A percentile compares a stretch with the other conserved stretches of the same genome.
Conservation (phyloP, 2,888 invertebrate species). For the Drosophila multiciliata region DNA sequence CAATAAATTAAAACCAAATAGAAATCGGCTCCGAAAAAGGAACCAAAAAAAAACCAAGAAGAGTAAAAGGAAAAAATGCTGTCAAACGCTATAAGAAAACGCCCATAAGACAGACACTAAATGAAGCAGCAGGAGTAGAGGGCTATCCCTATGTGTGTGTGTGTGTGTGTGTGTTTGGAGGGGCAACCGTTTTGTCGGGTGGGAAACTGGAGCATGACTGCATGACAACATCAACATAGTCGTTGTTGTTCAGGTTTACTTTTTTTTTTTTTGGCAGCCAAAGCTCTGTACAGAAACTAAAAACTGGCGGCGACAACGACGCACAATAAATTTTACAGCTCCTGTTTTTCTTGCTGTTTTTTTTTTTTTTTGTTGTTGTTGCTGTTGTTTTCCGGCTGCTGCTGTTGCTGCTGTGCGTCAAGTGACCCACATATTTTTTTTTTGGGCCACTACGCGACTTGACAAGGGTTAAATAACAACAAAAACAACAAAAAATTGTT, state of each 20-base stretch:
- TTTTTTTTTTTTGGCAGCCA: constrained; percentile 44
- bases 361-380: constrained; percentile 22
- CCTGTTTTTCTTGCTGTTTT: constrained; percentile 32
- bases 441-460: constrained; percentile 65
- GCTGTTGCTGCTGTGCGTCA: constrained; percentile 58
- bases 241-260: constrained; percentile 36
- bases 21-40: constrained; percentile 38
- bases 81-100: constrained; percentile 30
- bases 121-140: constrained; percentile 6
- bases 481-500: constrained; percentile 48
- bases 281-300: constrained; percentile 60
- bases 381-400: constrained; percentile 22
- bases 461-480: constrained; percentile 74
- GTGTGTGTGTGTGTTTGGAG: not conserved
- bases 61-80: not conserved
- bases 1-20: constrained; percentile 69
- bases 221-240: constrained; percentile 62
- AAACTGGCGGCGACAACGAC: constrained; percentile 65
- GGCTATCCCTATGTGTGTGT: not conserved
- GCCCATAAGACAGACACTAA: constrained; percentile 6
- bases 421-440: constrained; percentile 72
- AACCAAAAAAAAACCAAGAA: constrained; percentile 7
- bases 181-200: not conserved
- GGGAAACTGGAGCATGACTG: constrained; percentile 70
- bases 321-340: constrained; percentile 68